phyloP scores from a whole-genome alignment of 2,888 invertebrate genomes.

The Vesta saturnalis region DNA sequence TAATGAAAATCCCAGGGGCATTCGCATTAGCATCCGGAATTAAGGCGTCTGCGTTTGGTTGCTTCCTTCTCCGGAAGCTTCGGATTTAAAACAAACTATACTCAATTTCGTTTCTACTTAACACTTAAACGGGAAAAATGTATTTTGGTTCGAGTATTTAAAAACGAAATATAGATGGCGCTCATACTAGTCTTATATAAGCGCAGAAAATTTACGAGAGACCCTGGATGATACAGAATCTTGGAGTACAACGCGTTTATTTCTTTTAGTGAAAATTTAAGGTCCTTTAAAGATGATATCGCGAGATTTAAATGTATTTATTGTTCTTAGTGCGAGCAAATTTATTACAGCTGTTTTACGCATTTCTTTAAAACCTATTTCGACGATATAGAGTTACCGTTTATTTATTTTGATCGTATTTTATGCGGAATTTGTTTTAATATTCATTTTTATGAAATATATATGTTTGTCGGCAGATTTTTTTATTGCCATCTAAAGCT shows the following conservation, averaged over 20 bases:
- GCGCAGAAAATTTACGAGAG: slow-evolving; percentile 14
- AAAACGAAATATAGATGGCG: background rate
- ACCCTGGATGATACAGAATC: slow-evolving; percentile 10
- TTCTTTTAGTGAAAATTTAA: slow-evolving; percentile 14
- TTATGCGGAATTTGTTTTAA: too few relatives aligned
- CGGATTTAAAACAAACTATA: slow-evolving; percentile 50
- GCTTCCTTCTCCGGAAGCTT: slow-evolving; percentile 52
- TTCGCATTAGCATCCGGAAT: slow-evolving; percentile 58
- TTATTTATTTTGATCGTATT: too few relatives aligned
- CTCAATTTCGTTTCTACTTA: background rate
- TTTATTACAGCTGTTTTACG: slow-evolving; percentile 6
- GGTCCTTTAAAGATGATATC: slow-evolving; percentile 14
- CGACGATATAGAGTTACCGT: too few relatives aligned
- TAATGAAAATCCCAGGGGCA: slow-evolving; percentile 59
- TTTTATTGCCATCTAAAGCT: too few relatives aligned
- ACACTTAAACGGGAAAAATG: too few relatives aligned
- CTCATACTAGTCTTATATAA: background rate
- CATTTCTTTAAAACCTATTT: too few relatives aligned
- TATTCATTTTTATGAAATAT: too few relatives aligned
- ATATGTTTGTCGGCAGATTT: too few relatives aligned
- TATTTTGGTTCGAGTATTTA: background rate
- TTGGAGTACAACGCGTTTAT: slow-evolving; percentile 4
- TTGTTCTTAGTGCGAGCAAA: slow-evolving; percentile 1
- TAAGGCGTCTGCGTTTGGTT: slow-evolving; percentile 43
- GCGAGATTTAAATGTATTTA: slow-evolving; percentile 19